Evolutionary conservation across 2,113 vertebrate genomes (phyloP).

Genomic region (Dipodomys merriami): DNA sequence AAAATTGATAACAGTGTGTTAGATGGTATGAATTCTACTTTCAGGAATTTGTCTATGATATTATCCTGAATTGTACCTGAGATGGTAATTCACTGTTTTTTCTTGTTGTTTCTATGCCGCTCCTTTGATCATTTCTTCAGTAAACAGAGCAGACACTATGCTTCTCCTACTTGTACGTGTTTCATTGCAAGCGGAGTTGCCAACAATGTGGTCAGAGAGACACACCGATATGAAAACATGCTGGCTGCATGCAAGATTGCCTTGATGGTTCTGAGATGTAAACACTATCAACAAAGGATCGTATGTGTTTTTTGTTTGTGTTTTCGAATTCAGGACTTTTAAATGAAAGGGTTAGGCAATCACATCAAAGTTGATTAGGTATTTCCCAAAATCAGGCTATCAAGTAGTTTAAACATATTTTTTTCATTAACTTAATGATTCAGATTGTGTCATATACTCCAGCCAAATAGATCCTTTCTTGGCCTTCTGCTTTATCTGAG

Average conservation of each 20-base stretch:
- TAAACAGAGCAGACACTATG: not conserved
- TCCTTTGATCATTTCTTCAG: constrained; percentile 4
- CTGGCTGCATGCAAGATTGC: constrained; percentile 5
- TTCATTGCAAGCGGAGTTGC: not conserved
- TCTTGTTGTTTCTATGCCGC: not conserved
- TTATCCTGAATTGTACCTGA: constrained; percentile 1
- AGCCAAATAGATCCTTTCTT: constrained; percentile 45
- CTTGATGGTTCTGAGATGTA: not conserved
- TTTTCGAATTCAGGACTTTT: not conserved
- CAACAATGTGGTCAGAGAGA: constrained; percentile 12
- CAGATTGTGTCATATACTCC: constrained; percentile 33
- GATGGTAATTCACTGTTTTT: constrained; percentile 24
- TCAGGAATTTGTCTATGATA: not conserved
- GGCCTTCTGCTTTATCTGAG: constrained; percentile 39
- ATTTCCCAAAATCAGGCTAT: constrained; percentile 42
- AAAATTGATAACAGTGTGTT: not conserved
- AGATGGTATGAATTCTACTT: constrained; percentile 17
- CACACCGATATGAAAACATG: not conserved
- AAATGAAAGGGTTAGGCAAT: constrained; percentile 12
- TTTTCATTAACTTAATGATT: constrained; percentile 40
- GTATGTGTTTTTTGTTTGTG: not conserved
- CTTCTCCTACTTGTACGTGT: constrained; percentile 1
- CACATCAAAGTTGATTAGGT: constrained; percentile 26
- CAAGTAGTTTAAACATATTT: constrained; percentile 25
- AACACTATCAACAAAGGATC: not conserved